Evolutionary conservation across 2,797 vertebrate genomes (phyloP), one percentile per base, ranked within the genome.

Genomic region (Schizothorax lantsangensis): DNA sequence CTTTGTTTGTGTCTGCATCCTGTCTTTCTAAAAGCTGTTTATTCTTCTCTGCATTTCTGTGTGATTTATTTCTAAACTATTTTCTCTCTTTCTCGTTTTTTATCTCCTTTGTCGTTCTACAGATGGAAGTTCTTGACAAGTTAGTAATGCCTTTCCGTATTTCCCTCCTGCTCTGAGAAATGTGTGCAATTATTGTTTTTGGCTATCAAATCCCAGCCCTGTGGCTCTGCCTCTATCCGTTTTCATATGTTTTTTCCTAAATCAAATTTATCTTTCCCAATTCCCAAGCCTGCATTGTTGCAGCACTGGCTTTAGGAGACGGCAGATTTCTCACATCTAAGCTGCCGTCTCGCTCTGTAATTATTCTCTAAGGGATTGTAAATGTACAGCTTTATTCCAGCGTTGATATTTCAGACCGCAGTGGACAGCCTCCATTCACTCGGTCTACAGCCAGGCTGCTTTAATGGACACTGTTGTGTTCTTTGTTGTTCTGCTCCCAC

Each of bases 111-210:
- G 89, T 85, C 93, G 91, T 88, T 91, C 91, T 89, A 92, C 97
- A 99, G 98, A 95, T 96, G 97, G 97, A 98, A 95, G 94, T 92
- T 93, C 92, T 94, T 94, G 97, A 98, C 95, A 99, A 99, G 98
- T 99, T 96, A 99, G 98, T 99, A 98, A 95, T 94, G 93, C 52
- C 89, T 94, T 90, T 91, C 89, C 86, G 90, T 88, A 93, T 38
- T 88, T 77, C 72, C 87, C 79, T 87, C 68, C 10, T 26, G 26
- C 84, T 84, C 30, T 84, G 38, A 80, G 19, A 71, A 54, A 81
- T 90, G 54, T 81, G 36, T 43, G 30, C 83, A 91, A 30, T 89
- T 73, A 75, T 64, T 86, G 66, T 38, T 81, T 83, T 88, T 83
- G 36, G 68, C 72, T 84, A 83, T 90, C 83, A 79, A 83, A 86